phyloP scores from a whole-genome alignment of 2,888 invertebrate species.

The Drosophila quasianomalipes region DNA sequence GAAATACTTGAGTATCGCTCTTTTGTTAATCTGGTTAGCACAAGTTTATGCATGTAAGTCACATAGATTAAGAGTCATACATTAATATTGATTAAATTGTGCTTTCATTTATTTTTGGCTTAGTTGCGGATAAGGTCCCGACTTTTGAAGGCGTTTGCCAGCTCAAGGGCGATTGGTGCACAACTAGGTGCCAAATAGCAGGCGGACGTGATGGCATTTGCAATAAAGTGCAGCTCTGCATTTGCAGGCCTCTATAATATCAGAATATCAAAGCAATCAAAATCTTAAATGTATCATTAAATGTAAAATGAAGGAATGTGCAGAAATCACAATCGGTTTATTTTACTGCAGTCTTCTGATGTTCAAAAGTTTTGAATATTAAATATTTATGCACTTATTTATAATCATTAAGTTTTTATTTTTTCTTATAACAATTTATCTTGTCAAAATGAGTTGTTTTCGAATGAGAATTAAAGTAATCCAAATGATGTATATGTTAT shows the following conservation, averaged over 20 bases:
- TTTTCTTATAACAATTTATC: neutral
- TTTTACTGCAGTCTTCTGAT: neutral
- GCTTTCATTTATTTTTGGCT: neutral
- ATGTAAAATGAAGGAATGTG: neutral
- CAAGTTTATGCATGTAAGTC: conserved; percentile 47
- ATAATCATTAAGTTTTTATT: neutral
- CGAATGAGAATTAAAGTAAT: neutral
- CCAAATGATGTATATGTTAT: neutral
- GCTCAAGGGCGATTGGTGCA: conserved; percentile 71
- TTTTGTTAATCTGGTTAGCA: conserved; percentile 48
- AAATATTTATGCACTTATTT: neutral
- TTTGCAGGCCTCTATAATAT: conserved; percentile 67
- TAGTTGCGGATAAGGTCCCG: conserved; percentile 54
- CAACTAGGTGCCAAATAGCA: conserved; percentile 65
- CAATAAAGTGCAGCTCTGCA: conserved; percentile 71
- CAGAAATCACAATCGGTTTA: neutral
- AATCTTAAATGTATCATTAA: neutral
- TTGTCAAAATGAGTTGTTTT: neutral
- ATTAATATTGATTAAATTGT: conserved; percentile 9
- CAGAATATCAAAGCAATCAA: neutral
- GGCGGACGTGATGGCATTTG: conserved; percentile 80
- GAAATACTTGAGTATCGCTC: conserved; percentile 49
- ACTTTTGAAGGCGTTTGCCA: conserved; percentile 68
- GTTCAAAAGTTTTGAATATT: neutral
- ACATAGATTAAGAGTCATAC: neutral